phyloP scores from a whole-genome alignment of 2,888 invertebrate species.

The Caenorhabditis sp. region DNA sequence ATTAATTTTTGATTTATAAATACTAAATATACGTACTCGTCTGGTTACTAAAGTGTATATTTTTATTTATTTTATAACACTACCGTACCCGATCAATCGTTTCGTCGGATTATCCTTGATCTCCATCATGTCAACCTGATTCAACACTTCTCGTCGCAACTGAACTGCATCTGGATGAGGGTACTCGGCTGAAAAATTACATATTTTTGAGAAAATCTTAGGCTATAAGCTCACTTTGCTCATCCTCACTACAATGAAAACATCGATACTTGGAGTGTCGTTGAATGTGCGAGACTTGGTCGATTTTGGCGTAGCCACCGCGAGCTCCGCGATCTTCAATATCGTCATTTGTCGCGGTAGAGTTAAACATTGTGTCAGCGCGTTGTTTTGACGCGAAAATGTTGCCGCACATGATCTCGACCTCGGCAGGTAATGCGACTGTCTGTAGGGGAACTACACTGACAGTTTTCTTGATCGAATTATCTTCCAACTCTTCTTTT shows the following conservation, averaged over 20 bases:
- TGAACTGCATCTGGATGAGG: slow-evolving; percentile 36
- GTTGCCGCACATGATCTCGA: slow-evolving; percentile 51
- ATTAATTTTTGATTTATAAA: too few relatives aligned
- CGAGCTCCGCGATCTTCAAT: slow-evolving; percentile 33
- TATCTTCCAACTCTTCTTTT: slow-evolving; percentile 36
- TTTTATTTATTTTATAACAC: too few relatives aligned
- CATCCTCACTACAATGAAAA: slow-evolving; percentile 47
- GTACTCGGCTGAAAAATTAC: slow-evolving; percentile 6
- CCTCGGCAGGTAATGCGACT: slow-evolving; percentile 50
- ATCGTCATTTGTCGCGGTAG: neutral
- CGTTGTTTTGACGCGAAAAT: slow-evolving; percentile 23
- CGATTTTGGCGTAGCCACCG: slow-evolving; percentile 38
- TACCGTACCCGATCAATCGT: slow-evolving; percentile 47
- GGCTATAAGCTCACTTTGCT: slow-evolving; percentile 21
- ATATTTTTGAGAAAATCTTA: neutral
- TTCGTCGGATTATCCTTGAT: slow-evolving; percentile 57
- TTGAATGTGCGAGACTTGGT: slow-evolving; percentile 23
- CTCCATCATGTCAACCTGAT: slow-evolving; percentile 56
- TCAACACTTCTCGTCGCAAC: slow-evolving; percentile 47
- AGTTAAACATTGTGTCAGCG: slow-evolving; percentile 14
- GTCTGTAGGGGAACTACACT: slow-evolving; percentile 40
- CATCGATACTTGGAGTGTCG: slow-evolving; percentile 49
- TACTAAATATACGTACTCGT: too few relatives aligned
- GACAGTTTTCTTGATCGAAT: slow-evolving; percentile 21
- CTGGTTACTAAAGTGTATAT: too few relatives aligned